Conservation (phyloP, 1,140 invertebrate genomes). For the Caerostris extrusa region DNA sequence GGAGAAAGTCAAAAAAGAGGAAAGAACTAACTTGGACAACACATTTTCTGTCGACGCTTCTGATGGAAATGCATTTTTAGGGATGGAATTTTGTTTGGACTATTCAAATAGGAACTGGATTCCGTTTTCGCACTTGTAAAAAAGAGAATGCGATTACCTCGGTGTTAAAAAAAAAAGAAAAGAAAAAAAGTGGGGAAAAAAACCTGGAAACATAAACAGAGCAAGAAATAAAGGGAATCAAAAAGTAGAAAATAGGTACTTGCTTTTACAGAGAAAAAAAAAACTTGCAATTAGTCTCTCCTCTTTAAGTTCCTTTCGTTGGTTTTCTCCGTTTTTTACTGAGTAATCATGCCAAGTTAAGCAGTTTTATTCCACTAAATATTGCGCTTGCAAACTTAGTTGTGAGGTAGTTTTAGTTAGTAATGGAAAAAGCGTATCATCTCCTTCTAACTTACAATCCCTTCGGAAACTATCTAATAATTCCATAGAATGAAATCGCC, state of each 20-base stretch:
- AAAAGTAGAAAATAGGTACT: neutral
- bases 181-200: no score
- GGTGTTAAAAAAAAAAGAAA: neutral
- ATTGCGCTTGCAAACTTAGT: neutral
- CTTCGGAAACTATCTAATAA: neutral
- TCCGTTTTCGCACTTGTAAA: constrained; percentile 1
- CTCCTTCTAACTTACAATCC: neutral
- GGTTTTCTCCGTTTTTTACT: neutral
- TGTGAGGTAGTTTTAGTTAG: neutral
- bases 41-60: neutral
- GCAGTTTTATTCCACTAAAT: neutral
- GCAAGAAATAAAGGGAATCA: neutral
- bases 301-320: neutral
- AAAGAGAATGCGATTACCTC: neutral
- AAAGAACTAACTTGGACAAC: neutral
- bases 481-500: neutral
- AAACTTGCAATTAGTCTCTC: neutral
- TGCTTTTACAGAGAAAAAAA: neutral
- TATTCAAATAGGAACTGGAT: neutral
- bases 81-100: neutral
- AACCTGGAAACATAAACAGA: neutral
- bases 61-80: neutral
- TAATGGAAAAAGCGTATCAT: neutral
- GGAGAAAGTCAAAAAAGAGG: neutral
- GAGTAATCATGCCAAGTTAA: neutral